These are phyloP conservation scores for Heliopora coerulea DNA, from an alignment of 92 coral and sea anemone genomes.

Conservation along the genomic window DNA sequence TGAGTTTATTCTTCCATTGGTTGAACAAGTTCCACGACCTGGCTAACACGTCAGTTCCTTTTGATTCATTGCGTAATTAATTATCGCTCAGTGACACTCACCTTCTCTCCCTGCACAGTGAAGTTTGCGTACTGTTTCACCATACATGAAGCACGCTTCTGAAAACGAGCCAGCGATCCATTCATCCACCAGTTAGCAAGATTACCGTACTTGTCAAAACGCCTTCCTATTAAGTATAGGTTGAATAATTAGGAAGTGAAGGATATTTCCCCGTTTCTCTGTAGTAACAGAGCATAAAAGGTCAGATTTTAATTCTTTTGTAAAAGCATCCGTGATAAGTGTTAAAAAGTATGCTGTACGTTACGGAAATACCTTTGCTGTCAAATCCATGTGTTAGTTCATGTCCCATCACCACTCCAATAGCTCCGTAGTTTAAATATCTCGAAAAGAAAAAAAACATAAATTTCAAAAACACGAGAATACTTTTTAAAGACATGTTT, in stretches of 20 bases:
- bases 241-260: too few species aligned
- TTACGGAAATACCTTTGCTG: constrained; percentile 64
- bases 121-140: constrained; percentile 84
- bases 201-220: constrained; percentile 88
- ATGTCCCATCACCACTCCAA: constrained; percentile 97
- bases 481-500: too few species aligned
- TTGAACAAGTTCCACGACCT: not conserved
- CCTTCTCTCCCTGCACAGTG: constrained; percentile 76
- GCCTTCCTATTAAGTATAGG: constrained; percentile 55
- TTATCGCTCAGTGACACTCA: too few species aligned
- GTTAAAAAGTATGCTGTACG: too few species aligned
- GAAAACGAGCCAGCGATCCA: constrained; percentile 77
- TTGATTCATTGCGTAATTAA: too few species aligned
- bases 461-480: too few species aligned
- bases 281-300: too few species aligned
- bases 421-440: constrained; percentile 90
- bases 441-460: constrained; percentile 29
- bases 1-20: not conserved
- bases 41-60: too few species aligned
- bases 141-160: constrained; percentile 72
- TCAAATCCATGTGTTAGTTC: constrained; percentile 97
- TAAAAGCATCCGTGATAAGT: too few species aligned
- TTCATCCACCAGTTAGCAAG: constrained; percentile 94
- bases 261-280: too few species aligned
- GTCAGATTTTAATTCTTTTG: too few species aligned